phyloP scores from a whole-genome alignment of 1,140 invertebrate genomes.

The Aphelenchoides besseyi region DNA sequence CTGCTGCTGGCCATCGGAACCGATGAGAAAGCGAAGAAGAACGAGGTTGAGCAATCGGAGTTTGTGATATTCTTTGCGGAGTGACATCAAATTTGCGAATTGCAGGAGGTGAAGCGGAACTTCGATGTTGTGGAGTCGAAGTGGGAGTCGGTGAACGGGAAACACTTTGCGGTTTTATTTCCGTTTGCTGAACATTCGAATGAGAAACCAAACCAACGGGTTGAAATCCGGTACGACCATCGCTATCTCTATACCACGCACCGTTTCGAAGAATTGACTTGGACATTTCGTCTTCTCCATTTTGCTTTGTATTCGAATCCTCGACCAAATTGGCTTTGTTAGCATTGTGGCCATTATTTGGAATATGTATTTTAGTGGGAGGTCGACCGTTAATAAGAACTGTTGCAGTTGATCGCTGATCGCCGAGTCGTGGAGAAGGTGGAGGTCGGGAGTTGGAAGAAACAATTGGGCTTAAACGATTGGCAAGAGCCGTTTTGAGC shows the following conservation, averaged over 20 bases:
- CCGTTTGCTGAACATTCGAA: constrained; percentile 15
- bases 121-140: not conserved
- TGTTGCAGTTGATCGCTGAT: not conserved
- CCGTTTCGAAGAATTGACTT: constrained; percentile 48
- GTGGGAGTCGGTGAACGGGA: constrained; percentile 5
- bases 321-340: too few relatives aligned
- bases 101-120: not conserved
- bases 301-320: too few relatives aligned
- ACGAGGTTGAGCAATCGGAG: not conserved
- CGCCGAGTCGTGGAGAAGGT: not conserved
- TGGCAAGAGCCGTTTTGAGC: constrained; percentile 54
- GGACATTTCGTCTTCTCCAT: constrained; percentile 45
- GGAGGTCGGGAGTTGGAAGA: not conserved
- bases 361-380: not conserved
- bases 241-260: constrained; percentile 56
- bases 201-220: not conserved
- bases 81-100: not conserved
- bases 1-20: not conserved
- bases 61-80: not conserved
- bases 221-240: constrained; percentile 52
- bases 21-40: constrained; percentile 1
- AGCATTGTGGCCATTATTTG: not conserved
- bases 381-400: not conserved
- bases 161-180: constrained; percentile 22
- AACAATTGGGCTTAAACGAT: constrained; percentile 36